Conservation (phyloP, 37 sponge, comb jelly and placozoan genomes). For the Chondrilla cf. caribensis region DNA sequence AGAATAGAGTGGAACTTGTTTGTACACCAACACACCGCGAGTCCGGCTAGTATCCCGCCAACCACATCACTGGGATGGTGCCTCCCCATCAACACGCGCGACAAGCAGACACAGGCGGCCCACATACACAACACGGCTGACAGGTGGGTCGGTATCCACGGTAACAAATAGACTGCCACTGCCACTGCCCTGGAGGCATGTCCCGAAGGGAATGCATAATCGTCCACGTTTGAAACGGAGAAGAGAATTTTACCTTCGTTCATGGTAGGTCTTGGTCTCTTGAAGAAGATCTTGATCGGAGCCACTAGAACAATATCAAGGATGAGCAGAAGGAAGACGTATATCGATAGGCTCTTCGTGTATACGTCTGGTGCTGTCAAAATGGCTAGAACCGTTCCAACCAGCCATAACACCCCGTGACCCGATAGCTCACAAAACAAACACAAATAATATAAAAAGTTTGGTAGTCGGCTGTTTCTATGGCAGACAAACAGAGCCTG, state of each 20-base stretch:
- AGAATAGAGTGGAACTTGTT: neutral
- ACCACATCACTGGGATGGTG: slow-evolving; percentile 76
- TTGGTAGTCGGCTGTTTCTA: neutral
- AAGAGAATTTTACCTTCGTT: slow-evolving; percentile 65
- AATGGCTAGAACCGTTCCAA: neutral
- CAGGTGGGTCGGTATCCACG: slow-evolving; percentile 24
- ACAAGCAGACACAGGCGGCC: slow-evolving; percentile 64
- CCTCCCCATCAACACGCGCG: slow-evolving; percentile 69
- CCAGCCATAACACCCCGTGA: slow-evolving; percentile 17
- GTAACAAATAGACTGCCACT: slow-evolving; percentile 58
- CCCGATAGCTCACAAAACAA: slow-evolving; percentile 13
- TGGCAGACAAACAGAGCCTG: slow-evolving; percentile 16
- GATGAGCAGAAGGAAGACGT: slow-evolving; percentile 50
- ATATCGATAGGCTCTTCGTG: neutral
- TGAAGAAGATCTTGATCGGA: slow-evolving; percentile 69
- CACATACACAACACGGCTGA: slow-evolving; percentile 30
- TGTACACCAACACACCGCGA: slow-evolving; percentile 15
- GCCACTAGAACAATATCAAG: slow-evolving; percentile 70
- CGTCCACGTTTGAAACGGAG: slow-evolving; percentile 67
- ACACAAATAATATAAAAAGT: neutral
- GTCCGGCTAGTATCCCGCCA: slow-evolving; percentile 63
- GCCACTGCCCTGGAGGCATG: slow-evolving; percentile 83
- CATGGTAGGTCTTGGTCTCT: slow-evolving; percentile 63
- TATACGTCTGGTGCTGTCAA: neutral
- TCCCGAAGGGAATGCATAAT: slow-evolving; percentile 91